A percentile compares a stretch with the other conserved stretches of the same genome.
These are phyloP conservation scores for Brachyistius frenatus DNA, from an alignment of 2,113 vertebrate species.

Conservation along the genomic window DNA sequence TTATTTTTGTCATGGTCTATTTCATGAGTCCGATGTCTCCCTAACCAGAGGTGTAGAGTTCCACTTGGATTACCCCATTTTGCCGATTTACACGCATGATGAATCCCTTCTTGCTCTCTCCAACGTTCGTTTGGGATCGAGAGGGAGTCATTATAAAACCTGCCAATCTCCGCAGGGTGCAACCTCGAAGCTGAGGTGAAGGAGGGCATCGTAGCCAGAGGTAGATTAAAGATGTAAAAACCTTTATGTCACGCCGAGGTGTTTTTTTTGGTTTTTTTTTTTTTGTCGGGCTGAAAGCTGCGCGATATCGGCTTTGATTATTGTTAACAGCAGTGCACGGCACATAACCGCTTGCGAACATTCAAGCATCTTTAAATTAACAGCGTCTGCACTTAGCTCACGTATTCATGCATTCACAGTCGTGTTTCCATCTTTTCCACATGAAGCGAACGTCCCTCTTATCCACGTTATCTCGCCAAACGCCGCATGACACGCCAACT, in stretches of 20 bases:
- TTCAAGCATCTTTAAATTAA: slow-evolving; percentile 9
- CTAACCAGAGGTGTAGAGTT: slow-evolving; percentile 35
- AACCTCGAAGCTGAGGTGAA: slow-evolving; percentile 24
- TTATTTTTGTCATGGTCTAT: slow-evolving; percentile 5
- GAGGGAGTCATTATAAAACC: slow-evolving; percentile 55
- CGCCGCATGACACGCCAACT: slow-evolving; percentile 47
- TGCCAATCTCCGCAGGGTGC: slow-evolving; percentile 37
- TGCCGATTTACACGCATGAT: slow-evolving; percentile 51
- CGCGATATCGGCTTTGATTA: slow-evolving; percentile 4
- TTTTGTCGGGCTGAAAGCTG: not conserved
- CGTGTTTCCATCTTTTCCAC: slow-evolving; percentile 9
- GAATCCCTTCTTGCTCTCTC: slow-evolving; percentile 24
- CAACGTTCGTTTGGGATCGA: slow-evolving; percentile 49
- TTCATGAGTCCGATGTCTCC: slow-evolving; percentile 34
- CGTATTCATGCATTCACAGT: slow-evolving; percentile 7
- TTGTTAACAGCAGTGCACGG: slow-evolving; percentile 20
- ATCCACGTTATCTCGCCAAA: slow-evolving; percentile 42
- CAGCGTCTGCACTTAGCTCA: not conserved
- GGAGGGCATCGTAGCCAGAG: not conserved
- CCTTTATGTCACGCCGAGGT: not conserved
- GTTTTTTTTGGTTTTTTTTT: not conserved
- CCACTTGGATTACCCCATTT: slow-evolving; percentile 42
- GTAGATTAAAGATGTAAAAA: slow-evolving; percentile 34
- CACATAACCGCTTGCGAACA: not conserved
- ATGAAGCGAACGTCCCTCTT: slow-evolving; percentile 33